These are phyloP conservation scores for Hippocampus barbouri DNA, from an alignment of 2,113 vertebrate genomes.

Conservation along the genomic window DNA sequence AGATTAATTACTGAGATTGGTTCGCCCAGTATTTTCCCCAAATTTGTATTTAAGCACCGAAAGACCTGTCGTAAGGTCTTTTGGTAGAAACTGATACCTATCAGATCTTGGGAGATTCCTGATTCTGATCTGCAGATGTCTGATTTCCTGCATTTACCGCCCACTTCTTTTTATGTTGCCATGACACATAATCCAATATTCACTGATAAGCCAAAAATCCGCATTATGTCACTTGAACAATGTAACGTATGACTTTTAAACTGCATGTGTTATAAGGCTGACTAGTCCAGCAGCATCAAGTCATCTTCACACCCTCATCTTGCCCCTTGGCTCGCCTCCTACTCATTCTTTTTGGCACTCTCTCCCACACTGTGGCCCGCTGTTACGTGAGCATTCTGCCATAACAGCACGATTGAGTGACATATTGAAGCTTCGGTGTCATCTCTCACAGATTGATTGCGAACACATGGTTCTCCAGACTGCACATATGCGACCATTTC, in stretches of 20 bases:
- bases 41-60: background rate
- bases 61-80: background rate
- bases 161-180: no score
- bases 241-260: background rate
- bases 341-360: slow-evolving; percentile 3
- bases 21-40: background rate
- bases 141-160: no score
- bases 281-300: slow-evolving; percentile 1
- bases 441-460: background rate
- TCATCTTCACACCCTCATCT: slow-evolving; percentile 24
- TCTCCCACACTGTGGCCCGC: slow-evolving; percentile 11
- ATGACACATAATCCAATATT: background rate
- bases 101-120: background rate
- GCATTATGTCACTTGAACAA: background rate
- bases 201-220: background rate
- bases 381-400: slow-evolving; percentile 11
- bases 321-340: background rate
- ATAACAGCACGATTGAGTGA: background rate
- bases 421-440: background rate
- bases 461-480: background rate
- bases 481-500: background rate
- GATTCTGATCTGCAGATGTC: background rate
- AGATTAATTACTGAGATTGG: background rate
- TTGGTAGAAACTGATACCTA: background rate
- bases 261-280: background rate